A percentile compares a stretch with the other conserved stretches of the same genome.
phyloP scores from a whole-genome alignment of 2,113 vertebrate species.

The Xiphophorus couchianus region DNA sequence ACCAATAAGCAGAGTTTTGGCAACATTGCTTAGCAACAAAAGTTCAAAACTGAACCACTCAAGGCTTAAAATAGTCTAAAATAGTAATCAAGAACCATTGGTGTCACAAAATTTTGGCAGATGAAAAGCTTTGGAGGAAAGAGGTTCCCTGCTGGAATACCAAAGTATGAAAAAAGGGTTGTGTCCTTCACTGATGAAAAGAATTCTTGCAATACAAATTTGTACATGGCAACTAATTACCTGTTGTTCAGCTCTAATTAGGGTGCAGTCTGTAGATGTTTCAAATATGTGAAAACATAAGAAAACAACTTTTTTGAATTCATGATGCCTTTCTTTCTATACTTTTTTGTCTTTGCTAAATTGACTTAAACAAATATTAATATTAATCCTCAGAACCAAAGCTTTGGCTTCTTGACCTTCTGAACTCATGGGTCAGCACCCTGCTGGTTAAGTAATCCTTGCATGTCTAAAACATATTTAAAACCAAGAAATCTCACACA shows the following conservation, averaged over 20 bases:
- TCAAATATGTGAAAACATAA: not conserved
- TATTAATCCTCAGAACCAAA: not conserved
- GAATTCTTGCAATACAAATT: not conserved
- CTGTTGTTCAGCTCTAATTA: not conserved
- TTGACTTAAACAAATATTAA: not conserved
- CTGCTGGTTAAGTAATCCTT: not conserved
- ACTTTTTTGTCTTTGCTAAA: not conserved
- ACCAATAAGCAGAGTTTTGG: slow-evolving; percentile 71
- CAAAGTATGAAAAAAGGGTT: slow-evolving; percentile 15
- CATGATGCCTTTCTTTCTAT: not conserved
- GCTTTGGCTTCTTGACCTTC: not conserved
- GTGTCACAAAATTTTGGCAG: slow-evolving; percentile 40
- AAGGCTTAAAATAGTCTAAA: slow-evolving; percentile 64
- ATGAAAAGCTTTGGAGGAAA: slow-evolving; percentile 28
- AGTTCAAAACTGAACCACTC: slow-evolving; percentile 67
- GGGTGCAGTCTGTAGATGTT: not conserved
- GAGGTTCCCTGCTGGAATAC: not conserved
- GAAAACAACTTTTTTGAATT: not conserved
- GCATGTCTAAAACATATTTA: not conserved
- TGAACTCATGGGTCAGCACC: not conserved
- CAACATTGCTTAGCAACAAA: slow-evolving; percentile 75
- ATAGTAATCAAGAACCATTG: slow-evolving; percentile 44
- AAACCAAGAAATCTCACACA: not conserved
- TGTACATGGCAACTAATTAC: not conserved
- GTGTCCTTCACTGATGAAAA: not conserved